Base-by-base conservation (phyloP, 1,140 invertebrate genomes). In the Pseudomyrmex gracilis region DNA sequence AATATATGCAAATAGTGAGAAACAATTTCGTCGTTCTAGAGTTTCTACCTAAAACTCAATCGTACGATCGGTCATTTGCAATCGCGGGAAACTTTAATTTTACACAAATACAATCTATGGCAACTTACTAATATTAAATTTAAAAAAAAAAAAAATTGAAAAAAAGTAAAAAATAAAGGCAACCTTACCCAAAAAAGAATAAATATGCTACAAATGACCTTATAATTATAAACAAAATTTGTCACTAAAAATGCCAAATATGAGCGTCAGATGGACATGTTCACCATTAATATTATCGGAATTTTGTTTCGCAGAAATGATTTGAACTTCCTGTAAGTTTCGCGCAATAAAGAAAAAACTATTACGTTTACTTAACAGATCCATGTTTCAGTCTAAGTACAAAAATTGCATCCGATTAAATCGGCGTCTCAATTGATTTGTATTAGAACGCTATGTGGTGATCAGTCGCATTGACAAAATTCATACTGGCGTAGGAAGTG, bases 401-500 rank as follows among this genome's bases (percentile, higher is more conserved):
- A 88, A 88, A 89, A 89, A 47, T 78, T 64, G 24, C 51, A 49
- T n/a, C 43, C 53, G 66, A 60, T 87, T 63, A 67, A 47, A 73
- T 73, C 51, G 73, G 57, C 7, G 24, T 60, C 24, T 34, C 34
- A 20, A 20, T 64, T 57, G 45, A 85, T 88, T 74, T 82, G 74
- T 78, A 61, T 63, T 89, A 89, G 17, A 89, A 86, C 13, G 9
- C 73, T 70, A 89, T 45, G 24, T 66, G 85, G 66, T 82, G 71
- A 84, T 85, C 20, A 66, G 73, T 84, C 73, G 60, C 70, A 64
- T 90, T 84, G 22, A 45, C 77, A 47, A 63, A 61, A 61, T 90
- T 93, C 91, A 94, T 90, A 94, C 93, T 94, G 91, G 93, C 91
- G 93, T 94, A 94, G 92, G 94, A 94, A 92, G 93, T 93, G 89